phyloP scores from a whole-genome alignment of 1,140 invertebrate species.

The Lineus longissimus region DNA sequence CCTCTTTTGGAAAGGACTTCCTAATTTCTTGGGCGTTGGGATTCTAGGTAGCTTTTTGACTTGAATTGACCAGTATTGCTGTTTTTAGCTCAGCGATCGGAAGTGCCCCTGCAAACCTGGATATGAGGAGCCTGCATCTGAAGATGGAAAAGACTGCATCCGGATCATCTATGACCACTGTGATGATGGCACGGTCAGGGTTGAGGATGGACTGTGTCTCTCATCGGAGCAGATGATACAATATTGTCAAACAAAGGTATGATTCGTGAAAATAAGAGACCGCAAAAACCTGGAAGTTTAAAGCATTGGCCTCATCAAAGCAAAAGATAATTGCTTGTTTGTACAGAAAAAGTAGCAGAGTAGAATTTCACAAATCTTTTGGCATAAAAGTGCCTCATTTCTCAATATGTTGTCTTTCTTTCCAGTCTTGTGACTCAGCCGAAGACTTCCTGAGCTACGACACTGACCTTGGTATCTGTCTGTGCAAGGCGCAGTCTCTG shows the following conservation, averaged over 20 bases:
- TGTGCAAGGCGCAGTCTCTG: slow-evolving; percentile 39
- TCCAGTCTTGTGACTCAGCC: slow-evolving; percentile 27
- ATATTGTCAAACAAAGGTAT: slow-evolving; percentile 24
- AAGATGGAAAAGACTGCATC: slow-evolving; percentile 31
- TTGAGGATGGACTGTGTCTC: slow-evolving; percentile 36
- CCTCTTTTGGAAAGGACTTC: too few relatives aligned
- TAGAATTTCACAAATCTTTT: background rate
- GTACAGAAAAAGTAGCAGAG: too few relatives aligned
- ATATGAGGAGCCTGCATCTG: slow-evolving; percentile 21
- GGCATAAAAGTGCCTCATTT: too few relatives aligned
- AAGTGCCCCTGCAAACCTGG: slow-evolving; percentile 40
- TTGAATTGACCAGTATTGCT: too few relatives aligned
- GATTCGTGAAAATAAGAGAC: too few relatives aligned
- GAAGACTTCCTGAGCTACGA: slow-evolving; percentile 32
- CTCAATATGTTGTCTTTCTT: slow-evolving; percentile 4
- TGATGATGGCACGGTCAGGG: slow-evolving; percentile 27
- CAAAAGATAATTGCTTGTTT: too few relatives aligned
- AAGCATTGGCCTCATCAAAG: too few relatives aligned
- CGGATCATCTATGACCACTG: slow-evolving; percentile 42
- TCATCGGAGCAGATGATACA: slow-evolving; percentile 26
- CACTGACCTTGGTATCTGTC: slow-evolving; percentile 34
- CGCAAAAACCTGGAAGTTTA: too few relatives aligned
- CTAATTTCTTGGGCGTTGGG: too few relatives aligned
- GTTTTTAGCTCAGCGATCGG: slow-evolving; percentile 39
- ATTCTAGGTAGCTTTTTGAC: too few relatives aligned